These are phyloP conservation scores for Enteromius viviparus DNA, from an alignment of 2,797 vertebrate genomes.

Conservation along the genomic window DNA sequence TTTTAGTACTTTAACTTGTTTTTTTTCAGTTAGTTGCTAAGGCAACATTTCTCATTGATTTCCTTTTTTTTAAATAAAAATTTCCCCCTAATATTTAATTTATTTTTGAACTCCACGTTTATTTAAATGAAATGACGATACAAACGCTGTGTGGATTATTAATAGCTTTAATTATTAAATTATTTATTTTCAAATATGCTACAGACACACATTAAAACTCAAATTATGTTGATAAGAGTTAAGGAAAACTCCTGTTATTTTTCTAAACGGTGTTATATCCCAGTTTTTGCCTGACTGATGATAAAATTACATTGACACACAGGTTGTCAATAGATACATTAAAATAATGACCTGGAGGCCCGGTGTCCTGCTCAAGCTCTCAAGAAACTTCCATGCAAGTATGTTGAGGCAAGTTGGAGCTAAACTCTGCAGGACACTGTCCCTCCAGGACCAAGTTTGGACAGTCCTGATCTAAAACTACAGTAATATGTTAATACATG, in stretches of 20 bases:
- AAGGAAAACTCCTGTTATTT: neutral
- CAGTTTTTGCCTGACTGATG: too few relatives aligned
- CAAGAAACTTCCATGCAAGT: too few relatives aligned
- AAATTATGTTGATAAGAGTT: neutral
- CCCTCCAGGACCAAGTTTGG: too few relatives aligned
- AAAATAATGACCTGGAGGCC: neutral
- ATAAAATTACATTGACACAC: too few relatives aligned
- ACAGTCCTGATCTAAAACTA: neutral
- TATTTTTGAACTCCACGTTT: neutral
- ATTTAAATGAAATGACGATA: neutral
- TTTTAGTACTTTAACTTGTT: neutral
- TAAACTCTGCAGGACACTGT: too few relatives aligned
- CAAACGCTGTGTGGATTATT: neutral
- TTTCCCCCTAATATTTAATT: neutral
- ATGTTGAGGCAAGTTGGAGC: too few relatives aligned
- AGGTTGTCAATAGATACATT: neutral
- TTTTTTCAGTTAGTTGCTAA: neutral
- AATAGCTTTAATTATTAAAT: too few relatives aligned
- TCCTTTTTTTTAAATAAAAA: fast-evolving
- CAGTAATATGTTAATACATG: too few relatives aligned
- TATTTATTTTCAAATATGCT: neutral
- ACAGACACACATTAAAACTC: neutral
- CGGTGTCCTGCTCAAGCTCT: too few relatives aligned
- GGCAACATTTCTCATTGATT: neutral
- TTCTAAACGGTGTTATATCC: neutral